Evolutionary conservation across 2,888 invertebrate species (phyloP).

Genomic region (Cheilosia pagana): DNA sequence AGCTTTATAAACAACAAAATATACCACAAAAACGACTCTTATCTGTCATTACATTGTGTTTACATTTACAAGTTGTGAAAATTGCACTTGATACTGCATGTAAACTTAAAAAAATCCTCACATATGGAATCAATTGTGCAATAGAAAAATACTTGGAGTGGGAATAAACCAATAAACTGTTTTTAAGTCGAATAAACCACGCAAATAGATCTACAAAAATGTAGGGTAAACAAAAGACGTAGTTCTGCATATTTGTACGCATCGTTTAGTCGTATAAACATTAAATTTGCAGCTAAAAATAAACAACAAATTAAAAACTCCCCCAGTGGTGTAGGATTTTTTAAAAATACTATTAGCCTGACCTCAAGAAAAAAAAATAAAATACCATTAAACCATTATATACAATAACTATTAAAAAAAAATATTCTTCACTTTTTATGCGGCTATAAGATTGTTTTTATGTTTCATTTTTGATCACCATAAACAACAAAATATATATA

Average conservation of each 20-base stretch:
- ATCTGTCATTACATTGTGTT: constrained; percentile 4
- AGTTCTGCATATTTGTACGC: no score
- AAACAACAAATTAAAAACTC: no score
- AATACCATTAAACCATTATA: not conserved
- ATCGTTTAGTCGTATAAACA: no score
- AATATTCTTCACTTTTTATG: constrained; percentile 1
- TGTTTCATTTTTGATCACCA: not conserved
- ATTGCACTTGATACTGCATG: not conserved
- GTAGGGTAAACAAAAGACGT: no score
- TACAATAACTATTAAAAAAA: not conserved
- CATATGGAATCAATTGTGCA: not conserved
- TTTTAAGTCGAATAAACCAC: no score
- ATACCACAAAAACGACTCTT: no score
- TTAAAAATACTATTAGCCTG: not conserved
- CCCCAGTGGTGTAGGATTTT: no score
- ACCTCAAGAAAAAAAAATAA: not conserved
- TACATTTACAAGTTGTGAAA: not conserved
- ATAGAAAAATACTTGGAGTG: not conserved
- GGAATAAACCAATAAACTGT: no score
- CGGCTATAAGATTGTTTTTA: not conserved
- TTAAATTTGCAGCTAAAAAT: no score
- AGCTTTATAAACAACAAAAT: no score
- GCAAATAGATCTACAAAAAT: no score
- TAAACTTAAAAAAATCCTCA: not conserved
- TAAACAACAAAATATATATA: not conserved